These are phyloP conservation scores for Caenorhabditis macrosperma DNA, from an alignment of 2,888 invertebrate genomes.

Conservation along the genomic window DNA sequence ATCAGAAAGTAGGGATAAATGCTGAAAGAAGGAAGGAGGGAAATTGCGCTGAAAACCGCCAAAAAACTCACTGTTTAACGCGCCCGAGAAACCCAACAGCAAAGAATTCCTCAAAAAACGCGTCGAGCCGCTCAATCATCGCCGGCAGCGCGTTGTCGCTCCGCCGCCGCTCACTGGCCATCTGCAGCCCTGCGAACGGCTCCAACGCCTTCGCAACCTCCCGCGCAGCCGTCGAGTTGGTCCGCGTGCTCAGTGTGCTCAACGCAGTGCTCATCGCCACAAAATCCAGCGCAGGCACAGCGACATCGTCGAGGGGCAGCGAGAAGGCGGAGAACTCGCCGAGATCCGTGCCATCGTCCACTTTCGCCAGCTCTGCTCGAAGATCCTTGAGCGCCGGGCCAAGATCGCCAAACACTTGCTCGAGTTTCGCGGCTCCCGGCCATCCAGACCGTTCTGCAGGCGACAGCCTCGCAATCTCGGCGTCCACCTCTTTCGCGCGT, in stretches of 20 bases:
- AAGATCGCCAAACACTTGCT: no score
- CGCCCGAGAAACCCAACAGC: no score
- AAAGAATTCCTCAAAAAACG: background rate
- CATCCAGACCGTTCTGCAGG: no score
- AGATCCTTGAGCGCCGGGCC: no score
- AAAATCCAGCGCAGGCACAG: background rate
- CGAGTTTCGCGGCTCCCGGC: no score
- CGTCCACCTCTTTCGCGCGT: no score
- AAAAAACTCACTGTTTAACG: no score
- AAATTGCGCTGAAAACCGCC: no score
- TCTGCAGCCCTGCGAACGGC: background rate
- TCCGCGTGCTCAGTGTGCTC: background rate
- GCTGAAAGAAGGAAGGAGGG: no score
- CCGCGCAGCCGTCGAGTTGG: background rate
- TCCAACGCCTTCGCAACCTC: background rate
- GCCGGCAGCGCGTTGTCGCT: background rate
- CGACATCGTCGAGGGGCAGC: background rate
- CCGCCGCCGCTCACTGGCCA: background rate
- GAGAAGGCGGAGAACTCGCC: background rate
- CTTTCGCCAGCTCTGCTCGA: background rate
- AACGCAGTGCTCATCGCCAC: background rate
- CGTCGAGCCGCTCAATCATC: background rate
- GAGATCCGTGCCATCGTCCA: background rate
- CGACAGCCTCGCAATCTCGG: no score
- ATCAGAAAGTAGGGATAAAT: no score